Evolutionary conservation across 2,797 vertebrate genomes (phyloP), one percentile per base, ranked within the genome.

Genomic region (Xenentodon cancila): DNA sequence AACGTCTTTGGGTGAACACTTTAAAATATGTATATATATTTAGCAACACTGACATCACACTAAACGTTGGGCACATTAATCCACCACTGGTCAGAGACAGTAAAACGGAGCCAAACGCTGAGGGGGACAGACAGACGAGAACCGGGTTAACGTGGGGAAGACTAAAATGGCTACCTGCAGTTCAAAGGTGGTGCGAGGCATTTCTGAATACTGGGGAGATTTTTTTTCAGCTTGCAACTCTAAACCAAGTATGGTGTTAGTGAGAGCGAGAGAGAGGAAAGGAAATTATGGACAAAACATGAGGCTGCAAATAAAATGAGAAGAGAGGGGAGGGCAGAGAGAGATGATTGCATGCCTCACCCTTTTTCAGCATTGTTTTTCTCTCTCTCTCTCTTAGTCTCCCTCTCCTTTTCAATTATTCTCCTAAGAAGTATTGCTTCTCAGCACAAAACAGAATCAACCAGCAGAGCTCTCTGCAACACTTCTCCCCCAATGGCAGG

Each of bases 401-500:
- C 78, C 77, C 49, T 73, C 73, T 79, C 81, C 75, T 71, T 59
- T 79, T 70, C 74, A 84, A 85, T 89, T 85, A 84, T 87, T 88
- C 84, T 86, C 84, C 84, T 81, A 89, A 89, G 88, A 88, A 92
- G 81, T 87, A 84, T 75, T 88, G 84, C 89, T 87, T 73, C 85
- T 85, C 66, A 4, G 79, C 73, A 86, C 85, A 79, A 85, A 89
- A 89, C 83, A 86, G 81, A 91, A 90, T 90, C 80, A 40, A 84
- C 80, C 76, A 85, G 75, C 72, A 79, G 72, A 84, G 82, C 79
- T 81, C 88, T 84, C 84, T 89, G 88, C 89, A 91, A 90, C 88
- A 88, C 84, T 22, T 74, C 88, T 89, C 88, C 86, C 77, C 59
- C 81, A 83, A 71, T 52, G 75, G 86, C 30, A 73, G 82, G 80